Percentiles rank a stretch among this genome's conserved stretches.
These are phyloP conservation scores for Manduca sexta DNA, from an alignment of 1,140 invertebrate species.

Conservation along the genomic window DNA sequence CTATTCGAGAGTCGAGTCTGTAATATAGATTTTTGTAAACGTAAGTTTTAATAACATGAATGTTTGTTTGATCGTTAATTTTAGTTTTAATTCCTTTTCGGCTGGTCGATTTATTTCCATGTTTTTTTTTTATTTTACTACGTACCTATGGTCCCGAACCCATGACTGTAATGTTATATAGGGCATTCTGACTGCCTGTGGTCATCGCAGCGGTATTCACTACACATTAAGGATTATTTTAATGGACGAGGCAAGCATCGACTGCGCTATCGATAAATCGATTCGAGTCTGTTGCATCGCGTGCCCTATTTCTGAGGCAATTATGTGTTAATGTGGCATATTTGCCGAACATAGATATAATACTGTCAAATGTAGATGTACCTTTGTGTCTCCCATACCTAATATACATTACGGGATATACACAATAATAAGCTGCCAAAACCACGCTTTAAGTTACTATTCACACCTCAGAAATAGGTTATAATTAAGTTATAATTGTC, in stretches of 20 bases:
- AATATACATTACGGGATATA: no score
- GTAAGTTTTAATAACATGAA: slow-evolving; percentile 37
- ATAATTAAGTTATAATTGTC: background rate
- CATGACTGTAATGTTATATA: background rate
- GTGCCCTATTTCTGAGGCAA: slow-evolving; percentile 5
- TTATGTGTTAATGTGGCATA: background rate
- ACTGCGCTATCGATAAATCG: no score
- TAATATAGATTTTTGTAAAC: slow-evolving; percentile 43
- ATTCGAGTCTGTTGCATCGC: slow-evolving; percentile 5
- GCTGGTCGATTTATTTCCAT: slow-evolving; percentile 26
- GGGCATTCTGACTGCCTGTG: slow-evolving; percentile 5
- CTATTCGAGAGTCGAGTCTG: slow-evolving; percentile 39
- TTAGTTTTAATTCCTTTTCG: slow-evolving; percentile 39
- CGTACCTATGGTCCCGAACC: slow-evolving; percentile 20
- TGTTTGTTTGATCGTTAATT: slow-evolving; percentile 47
- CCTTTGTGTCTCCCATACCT: no score
- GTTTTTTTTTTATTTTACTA: slow-evolving; percentile 12
- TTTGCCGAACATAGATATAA: background rate
- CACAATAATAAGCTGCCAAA: no score
- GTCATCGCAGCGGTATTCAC: slow-evolving; percentile 20
- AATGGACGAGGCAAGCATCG: slow-evolving; percentile 4
- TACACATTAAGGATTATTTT: slow-evolving; percentile 6
- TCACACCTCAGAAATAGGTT: no score
- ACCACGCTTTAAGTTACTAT: no score
- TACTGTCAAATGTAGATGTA: no score